These are phyloP conservation scores for Nymphalis urticae DNA, from an alignment of 2,888 invertebrate genomes.

Conservation along the genomic window DNA sequence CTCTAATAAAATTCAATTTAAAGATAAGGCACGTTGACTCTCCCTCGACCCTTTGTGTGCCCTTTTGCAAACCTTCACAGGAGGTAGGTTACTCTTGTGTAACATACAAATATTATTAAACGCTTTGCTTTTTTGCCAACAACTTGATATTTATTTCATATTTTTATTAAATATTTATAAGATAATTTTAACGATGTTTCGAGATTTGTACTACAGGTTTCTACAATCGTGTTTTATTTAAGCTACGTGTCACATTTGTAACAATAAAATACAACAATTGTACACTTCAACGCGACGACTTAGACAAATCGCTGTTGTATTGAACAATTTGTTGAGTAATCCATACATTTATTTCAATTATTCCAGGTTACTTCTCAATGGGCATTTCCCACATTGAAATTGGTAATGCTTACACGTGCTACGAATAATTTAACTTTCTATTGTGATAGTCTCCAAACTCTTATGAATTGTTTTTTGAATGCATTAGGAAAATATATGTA, in stretches of 20 bases:
- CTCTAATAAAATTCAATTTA: slow-evolving; percentile 35
- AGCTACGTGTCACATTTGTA: slow-evolving; percentile 21
- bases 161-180: neutral
- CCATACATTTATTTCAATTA: slow-evolving; percentile 80
- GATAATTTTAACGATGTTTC: neutral
- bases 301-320: slow-evolving; percentile 79
- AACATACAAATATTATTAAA: slow-evolving; percentile 35
- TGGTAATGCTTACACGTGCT: slow-evolving; percentile 59
- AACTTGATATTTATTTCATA: no score
- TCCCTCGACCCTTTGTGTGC: slow-evolving; percentile 42
- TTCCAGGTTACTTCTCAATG: slow-evolving; percentile 68
- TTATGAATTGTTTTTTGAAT: no score
- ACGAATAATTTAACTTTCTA: slow-evolving; percentile 45
- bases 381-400: slow-evolving; percentile 53
- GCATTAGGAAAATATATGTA: neutral
- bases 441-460: neutral
- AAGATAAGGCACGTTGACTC: slow-evolving; percentile 71
- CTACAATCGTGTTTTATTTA: neutral
- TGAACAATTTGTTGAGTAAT: slow-evolving; percentile 80
- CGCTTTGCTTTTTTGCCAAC: no score
- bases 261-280: slow-evolving; percentile 49
- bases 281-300: slow-evolving; percentile 64
- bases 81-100: slow-evolving; percentile 28
- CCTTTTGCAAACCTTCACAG: slow-evolving; percentile 33
- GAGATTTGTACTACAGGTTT: neutral